Base-by-base conservation (phyloP, 64 coral and sea anemone species). In the Actinia tenebrosa region DNA sequence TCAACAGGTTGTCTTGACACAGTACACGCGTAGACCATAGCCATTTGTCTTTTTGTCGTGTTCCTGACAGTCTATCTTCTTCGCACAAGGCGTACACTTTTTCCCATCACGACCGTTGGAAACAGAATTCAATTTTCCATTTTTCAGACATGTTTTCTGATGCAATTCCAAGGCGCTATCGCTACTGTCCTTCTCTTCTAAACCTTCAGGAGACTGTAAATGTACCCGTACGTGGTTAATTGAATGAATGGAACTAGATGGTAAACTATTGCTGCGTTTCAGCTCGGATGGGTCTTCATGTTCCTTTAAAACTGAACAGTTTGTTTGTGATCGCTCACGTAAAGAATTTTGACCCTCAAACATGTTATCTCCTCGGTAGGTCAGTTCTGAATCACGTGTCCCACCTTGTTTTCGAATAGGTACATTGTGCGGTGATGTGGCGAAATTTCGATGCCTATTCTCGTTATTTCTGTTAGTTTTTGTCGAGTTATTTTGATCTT, bases 1-100 rank as follows among this genome's bases (percentile, higher is more conserved):
- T 66, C n/a, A 66, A 66, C 63, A n/a, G n/a, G 63, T 66, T 79
- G 77, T 79, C 27, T 79, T 79, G 37, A 79, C 77, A 79, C 77
- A 79, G 45, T 79, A 79, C 15, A 79, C 77, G 2, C 45, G 27
- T 47, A 79, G 13, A 26, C 77, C 77, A 79, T 79, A 79, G 45
- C 77, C 77, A 79, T 79, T 79, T 45, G 27, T 16, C 30, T 47
- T 44, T 79, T 79, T 79, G 42, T 42, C 77, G 4, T 44, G 22
- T 27, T 10, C 63, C 63, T 66, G 63, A 23, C 63, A 66, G 63
- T 66, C n/a, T 10, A 5, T 66, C n/a, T 66, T 66, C 20, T 66
- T 20, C 20, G 63, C 22, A 10, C 63, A 66, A n/a, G 63, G 63
- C 63, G 63, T n/a, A 66, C 20, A 10, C 1, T 66, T 20, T 66